Percentiles rank a stretch among this genome's conserved stretches.
Conservation (phyloP, 2,797 vertebrate genomes). For the Rhadinocentrus ornatus region DNA sequence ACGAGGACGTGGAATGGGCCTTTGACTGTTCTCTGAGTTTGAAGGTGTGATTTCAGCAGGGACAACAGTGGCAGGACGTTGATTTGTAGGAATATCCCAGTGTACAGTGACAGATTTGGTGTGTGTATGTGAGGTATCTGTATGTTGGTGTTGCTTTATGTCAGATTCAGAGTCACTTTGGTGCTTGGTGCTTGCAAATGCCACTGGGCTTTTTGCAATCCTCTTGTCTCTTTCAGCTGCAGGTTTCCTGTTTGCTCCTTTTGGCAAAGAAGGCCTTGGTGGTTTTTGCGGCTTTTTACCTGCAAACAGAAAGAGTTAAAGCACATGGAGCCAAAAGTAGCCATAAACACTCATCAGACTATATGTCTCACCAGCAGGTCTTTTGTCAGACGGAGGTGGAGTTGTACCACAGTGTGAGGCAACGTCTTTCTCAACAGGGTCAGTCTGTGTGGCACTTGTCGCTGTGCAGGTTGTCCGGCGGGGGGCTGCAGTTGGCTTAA, state of each 20-base stretch:
- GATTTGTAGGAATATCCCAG: slow-evolving; percentile 47
- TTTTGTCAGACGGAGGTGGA: slow-evolving; percentile 65
- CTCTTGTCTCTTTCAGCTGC: slow-evolving; percentile 2
- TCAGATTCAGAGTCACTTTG: slow-evolving; percentile 27
- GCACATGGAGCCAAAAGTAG: neutral
- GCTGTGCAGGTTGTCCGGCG: slow-evolving; percentile 78
- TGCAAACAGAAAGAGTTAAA: slow-evolving; percentile 51
- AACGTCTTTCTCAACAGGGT: slow-evolving; percentile 78
- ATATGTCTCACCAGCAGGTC: slow-evolving; percentile 70
- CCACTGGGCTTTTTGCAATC: slow-evolving; percentile 1
- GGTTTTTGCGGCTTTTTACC: slow-evolving; percentile 86
- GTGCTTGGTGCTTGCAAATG: slow-evolving; percentile 12
- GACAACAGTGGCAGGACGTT: neutral
- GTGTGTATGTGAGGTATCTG: slow-evolving; percentile 16
- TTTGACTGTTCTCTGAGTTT: slow-evolving; percentile 64
- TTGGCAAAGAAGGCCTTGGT: slow-evolving; percentile 79
- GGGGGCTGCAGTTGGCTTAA: slow-evolving; percentile 83
- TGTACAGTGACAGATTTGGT: slow-evolving; percentile 64
- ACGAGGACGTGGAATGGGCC: slow-evolving; percentile 90
- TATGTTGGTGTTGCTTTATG: slow-evolving; percentile 10
- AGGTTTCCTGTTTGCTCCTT: slow-evolving; percentile 23
- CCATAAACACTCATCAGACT: neutral
- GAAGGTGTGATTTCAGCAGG: slow-evolving; percentile 53
- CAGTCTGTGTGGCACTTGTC: slow-evolving; percentile 90
- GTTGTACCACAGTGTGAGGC: slow-evolving; percentile 76